phyloP scores from a whole-genome alignment of 2,888 invertebrate species.

The Eucera pruinosa region DNA sequence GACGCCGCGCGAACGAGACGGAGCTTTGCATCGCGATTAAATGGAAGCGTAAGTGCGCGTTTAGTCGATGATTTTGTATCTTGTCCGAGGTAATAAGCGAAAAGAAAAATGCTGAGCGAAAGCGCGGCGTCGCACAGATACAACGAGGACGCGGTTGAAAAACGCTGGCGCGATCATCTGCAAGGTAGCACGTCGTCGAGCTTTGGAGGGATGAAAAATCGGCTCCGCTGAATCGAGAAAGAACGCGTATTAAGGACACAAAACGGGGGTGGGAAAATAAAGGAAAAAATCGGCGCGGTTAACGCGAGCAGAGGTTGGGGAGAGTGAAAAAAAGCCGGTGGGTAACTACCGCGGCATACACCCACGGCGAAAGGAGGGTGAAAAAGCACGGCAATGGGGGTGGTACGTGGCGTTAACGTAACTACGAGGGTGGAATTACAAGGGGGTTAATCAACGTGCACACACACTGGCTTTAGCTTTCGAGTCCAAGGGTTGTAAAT shows the following conservation, averaged over 20 bases:
- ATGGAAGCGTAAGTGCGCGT: neutral
- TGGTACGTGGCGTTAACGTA: conserved; percentile 68
- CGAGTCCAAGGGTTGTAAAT: conserved; percentile 62
- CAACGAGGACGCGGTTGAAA: neutral
- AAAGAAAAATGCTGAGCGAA: neutral
- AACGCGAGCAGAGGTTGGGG: conserved; percentile 30
- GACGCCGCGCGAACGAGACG: conserved; percentile 1
- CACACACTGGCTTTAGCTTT: conserved; percentile 49
- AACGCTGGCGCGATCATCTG: neutral
- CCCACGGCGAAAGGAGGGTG: conserved; percentile 38
- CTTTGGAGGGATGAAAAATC: conserved; percentile 28
- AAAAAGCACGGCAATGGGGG: conserved; percentile 40
- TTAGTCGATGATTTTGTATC: conserved; percentile 2
- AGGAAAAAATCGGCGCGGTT: conserved; percentile 55
- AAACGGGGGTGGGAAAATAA: conserved; percentile 19
- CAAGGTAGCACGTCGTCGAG: neutral
- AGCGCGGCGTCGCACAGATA: neutral
- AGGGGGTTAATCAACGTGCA: conserved; percentile 74
- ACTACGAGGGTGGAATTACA: conserved; percentile 77
- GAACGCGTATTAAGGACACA: conserved; percentile 46
- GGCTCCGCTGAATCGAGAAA: conserved; percentile 30
- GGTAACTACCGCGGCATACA: conserved; percentile 32
- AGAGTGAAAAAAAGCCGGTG: conserved; percentile 25
- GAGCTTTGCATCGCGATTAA: conserved; percentile 22
- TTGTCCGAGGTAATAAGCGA: neutral